Evolutionary conservation across 2,797 vertebrate species (phyloP), one percentile per base, ranked within the genome.

Genomic region (Aythya fuligula): DNA sequence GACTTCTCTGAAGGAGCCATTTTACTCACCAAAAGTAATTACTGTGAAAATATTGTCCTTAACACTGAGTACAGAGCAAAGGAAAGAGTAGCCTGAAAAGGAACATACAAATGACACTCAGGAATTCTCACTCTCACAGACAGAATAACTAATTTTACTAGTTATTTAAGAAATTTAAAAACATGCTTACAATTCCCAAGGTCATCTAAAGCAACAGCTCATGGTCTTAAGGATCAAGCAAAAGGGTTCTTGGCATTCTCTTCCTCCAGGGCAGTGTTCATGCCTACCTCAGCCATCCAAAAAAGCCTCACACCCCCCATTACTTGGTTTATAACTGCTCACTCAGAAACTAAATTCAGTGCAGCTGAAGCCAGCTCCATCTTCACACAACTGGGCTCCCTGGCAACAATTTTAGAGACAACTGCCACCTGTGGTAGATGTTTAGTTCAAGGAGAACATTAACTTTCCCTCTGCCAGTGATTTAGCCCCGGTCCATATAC

Each of bases 221-320:
- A 60, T 8, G 8, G 13, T 51, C 51, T 36, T 30, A 51, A 56
- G 2, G 3, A 54, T 25, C 27, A 87, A 73, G 64, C 2, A 43
- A 72, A 80, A 53, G 0, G 28, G 1, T 15, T 66, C 53, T 66
- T 20, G 12, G 4, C 5, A 13, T 7, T 47, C 13, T 39, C 58
- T 51, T 75, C 60, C 39, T 49, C 34, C 25, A 28, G 14, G 0
- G 1, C 69, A 90, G 56, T 27, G 17, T 1, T n/a, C 61, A 3
- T 21, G 79, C 38, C 21, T 30, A 45, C 1, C 6, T 1, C 72
- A 92, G 45, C 34, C 36, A 34, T 7, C 4, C 38, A 57, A 49
- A 85, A 61, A 7, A 79, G 2, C 1, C 12, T 8, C 3, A 0
- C 0, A 0, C 2, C 0, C 1, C 36, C 14, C 17, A 21, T 57